These are phyloP conservation scores for Cephus nigrinus DNA, from an alignment of 2,888 invertebrate genomes.

Conservation along the genomic window DNA sequence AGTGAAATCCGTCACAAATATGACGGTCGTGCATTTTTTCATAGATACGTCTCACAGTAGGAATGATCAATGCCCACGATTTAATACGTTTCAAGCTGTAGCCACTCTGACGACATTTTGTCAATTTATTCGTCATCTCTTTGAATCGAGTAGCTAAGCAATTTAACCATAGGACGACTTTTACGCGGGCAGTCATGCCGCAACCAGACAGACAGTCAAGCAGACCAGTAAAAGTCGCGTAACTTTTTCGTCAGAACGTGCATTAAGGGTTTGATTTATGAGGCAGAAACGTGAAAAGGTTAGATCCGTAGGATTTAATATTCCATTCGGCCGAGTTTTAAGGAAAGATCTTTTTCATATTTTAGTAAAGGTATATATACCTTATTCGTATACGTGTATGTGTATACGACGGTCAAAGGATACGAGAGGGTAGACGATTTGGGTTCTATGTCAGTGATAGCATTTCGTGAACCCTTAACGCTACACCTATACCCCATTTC, in stretches of 20 bases:
- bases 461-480: neutral
- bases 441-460: neutral
- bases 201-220: conserved; percentile 10
- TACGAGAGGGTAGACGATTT: neutral
- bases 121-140: neutral
- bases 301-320: conserved; percentile 1
- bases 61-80: neutral
- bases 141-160: neutral
- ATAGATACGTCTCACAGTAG: neutral
- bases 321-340: conserved; percentile 3
- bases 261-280: conserved; percentile 3
- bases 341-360: conserved; percentile 6
- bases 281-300: neutral
- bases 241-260: neutral
- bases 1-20: neutral
- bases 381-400: neutral
- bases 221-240: conserved; percentile 1
- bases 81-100: neutral
- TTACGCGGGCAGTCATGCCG: neutral
- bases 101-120: neutral
- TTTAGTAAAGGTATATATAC: neutral
- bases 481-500: neutral
- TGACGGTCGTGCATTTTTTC: neutral
- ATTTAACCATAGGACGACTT: neutral
- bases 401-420: neutral